Conservation (phyloP, 2,888 invertebrate species). For the Melanostoma scalare region DNA sequence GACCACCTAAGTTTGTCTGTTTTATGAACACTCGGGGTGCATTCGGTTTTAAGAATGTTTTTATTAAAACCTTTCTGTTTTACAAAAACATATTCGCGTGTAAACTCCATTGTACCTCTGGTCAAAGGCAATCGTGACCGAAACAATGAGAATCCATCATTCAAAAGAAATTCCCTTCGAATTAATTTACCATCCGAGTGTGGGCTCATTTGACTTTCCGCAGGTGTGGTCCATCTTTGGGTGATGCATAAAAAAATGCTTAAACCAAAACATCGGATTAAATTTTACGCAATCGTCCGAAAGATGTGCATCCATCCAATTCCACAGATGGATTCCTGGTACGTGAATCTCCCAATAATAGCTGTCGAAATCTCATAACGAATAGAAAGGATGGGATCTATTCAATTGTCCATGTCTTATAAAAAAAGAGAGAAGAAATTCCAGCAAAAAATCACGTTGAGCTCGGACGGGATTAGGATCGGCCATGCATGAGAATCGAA, state of each 20-base stretch:
- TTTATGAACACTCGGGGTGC: too few species aligned
- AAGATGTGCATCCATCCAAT: conserved; percentile 59
- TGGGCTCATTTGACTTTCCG: conserved; percentile 69
- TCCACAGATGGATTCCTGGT: conserved; percentile 57
- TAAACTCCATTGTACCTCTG: not conserved
- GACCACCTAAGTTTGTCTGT: too few species aligned
- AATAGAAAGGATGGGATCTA: conserved; percentile 60
- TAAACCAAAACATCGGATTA: conserved; percentile 72
- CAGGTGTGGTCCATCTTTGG: conserved; percentile 71
- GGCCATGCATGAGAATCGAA: conserved; percentile 61
- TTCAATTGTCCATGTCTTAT: conserved; percentile 67
- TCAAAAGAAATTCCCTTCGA: conserved; percentile 20
- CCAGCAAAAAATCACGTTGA: conserved; percentile 53
- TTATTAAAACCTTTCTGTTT: not conserved
- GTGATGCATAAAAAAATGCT: conserved; percentile 17
- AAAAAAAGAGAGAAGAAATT: conserved; percentile 10
- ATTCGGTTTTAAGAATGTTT: too few species aligned
- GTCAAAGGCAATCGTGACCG: conserved; percentile 59
- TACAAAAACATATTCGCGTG: not conserved
- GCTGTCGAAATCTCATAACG: conserved; percentile 67
- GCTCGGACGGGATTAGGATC: conserved; percentile 62
- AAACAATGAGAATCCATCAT: conserved; percentile 45
- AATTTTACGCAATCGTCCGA: conserved; percentile 73
- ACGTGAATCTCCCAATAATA: conserved; percentile 54
- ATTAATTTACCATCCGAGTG: conserved; percentile 51